Conservation (phyloP, 2,113 vertebrate species). For the Eubucco bourcierii region DNA sequence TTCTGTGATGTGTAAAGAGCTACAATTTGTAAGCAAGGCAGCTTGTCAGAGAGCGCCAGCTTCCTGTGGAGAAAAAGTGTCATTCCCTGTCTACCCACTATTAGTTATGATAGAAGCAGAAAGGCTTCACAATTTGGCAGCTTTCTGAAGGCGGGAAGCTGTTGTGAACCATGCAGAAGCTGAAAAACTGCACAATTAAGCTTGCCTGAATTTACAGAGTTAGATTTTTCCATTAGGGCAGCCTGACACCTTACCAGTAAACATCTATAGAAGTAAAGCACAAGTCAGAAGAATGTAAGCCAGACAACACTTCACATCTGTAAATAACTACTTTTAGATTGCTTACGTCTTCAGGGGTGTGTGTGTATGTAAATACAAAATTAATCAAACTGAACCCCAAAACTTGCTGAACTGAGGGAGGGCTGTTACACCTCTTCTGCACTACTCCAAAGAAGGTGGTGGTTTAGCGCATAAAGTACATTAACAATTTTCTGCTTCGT, state of each 20-base stretch:
- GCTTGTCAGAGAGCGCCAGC: neutral
- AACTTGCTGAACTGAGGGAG: neutral
- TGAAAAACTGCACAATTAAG: constrained; percentile 8
- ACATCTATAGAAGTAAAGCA: neutral
- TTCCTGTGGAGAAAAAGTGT: neutral
- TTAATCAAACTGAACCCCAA: neutral
- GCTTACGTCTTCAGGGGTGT: neutral
- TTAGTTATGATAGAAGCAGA: neutral
- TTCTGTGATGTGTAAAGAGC: neutral
- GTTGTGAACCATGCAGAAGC: neutral
- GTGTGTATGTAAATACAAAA: neutral
- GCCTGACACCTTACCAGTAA: neutral
- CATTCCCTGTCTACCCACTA: neutral
- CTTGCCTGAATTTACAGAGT: neutral
- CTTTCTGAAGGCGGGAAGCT: neutral
- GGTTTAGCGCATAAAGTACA: neutral
- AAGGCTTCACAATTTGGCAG: neutral
- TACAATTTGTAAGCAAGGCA: neutral
- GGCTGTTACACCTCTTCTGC: neutral
- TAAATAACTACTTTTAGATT: neutral
- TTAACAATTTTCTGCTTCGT: neutral
- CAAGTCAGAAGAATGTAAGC: neutral
- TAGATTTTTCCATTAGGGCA: neutral
- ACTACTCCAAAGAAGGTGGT: neutral
- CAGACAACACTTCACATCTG: neutral